A percentile compares a stretch with the other conserved stretches of the same genome.
Evolutionary conservation across 2,113 vertebrate species (phyloP).

Genomic region (Pangasianodon gigas): DNA sequence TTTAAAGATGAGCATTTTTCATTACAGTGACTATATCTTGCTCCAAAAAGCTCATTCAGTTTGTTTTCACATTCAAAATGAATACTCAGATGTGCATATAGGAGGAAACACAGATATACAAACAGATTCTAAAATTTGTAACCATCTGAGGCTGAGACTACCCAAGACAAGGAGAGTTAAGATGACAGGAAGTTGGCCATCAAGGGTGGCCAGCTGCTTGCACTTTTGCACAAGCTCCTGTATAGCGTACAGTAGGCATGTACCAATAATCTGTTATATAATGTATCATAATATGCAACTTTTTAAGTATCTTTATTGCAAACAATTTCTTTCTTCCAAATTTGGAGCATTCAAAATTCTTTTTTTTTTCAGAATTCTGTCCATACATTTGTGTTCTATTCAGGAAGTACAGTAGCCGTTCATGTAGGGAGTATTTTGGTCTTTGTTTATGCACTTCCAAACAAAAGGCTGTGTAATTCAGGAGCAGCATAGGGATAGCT

Average conservation of each 20-base stretch:
- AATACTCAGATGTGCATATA: not conserved
- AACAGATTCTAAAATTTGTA: not conserved
- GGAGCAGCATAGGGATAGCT: not conserved
- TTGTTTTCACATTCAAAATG: not conserved
- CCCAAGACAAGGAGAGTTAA: not conserved
- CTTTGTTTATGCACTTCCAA: not conserved
- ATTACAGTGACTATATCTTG: not conserved
- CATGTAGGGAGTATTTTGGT: not conserved
- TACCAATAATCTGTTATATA: not conserved
- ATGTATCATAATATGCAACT: not conserved
- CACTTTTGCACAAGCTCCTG: not conserved
- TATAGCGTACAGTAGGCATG: too few relatives aligned
- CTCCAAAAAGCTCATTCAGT: not conserved
- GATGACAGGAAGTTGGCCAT: not conserved
- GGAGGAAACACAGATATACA: too few relatives aligned
- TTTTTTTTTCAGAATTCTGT: too few relatives aligned
- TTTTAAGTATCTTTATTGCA: not conserved
- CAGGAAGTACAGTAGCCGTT: not conserved
- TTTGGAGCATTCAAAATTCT: too few relatives aligned
- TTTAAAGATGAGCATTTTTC: not conserved
- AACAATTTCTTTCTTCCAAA: too few relatives aligned
- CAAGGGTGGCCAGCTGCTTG: not conserved
- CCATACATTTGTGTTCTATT: too few relatives aligned
- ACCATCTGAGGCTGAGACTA: not conserved
- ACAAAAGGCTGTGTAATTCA: not conserved